These are phyloP conservation scores for Protophormia terraenovae DNA, from an alignment of 2,888 invertebrate genomes.

Conservation along the genomic window DNA sequence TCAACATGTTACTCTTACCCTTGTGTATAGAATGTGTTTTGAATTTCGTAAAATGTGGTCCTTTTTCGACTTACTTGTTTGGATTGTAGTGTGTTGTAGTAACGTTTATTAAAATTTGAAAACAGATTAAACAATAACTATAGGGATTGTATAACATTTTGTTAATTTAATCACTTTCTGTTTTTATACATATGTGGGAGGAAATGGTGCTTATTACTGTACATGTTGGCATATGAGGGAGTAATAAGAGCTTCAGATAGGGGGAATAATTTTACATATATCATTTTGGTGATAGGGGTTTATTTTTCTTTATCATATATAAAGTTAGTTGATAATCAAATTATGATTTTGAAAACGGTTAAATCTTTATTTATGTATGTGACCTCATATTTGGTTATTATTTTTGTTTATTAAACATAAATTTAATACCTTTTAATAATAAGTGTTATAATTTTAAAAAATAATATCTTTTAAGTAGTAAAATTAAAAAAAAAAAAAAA, in stretches of 20 bases:
- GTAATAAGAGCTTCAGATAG: background rate
- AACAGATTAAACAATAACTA: constrained; percentile 27
- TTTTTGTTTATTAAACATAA: background rate
- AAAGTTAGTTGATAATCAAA: background rate
- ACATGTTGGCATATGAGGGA: background rate
- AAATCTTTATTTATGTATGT: background rate
- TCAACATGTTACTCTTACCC: background rate
- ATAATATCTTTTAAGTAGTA: no score
- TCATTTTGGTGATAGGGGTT: background rate
- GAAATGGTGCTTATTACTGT: background rate
- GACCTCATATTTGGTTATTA: background rate
- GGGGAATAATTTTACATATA: background rate
- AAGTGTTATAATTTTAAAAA: no score
- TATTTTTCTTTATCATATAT: background rate
- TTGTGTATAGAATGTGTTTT: background rate
- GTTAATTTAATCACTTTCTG: constrained; percentile 41
- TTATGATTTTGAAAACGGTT: background rate
- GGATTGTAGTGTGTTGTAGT: background rate
- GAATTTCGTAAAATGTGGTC: background rate
- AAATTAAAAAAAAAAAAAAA: no score
- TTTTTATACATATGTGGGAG: background rate
- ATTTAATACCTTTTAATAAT: background rate
- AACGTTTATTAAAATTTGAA: constrained; percentile 34
- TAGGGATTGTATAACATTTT: constrained; percentile 46
- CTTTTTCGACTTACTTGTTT: background rate